These are phyloP conservation scores for Microdon myrmicae DNA, from an alignment of 2,888 invertebrate species.

Conservation along the genomic window DNA sequence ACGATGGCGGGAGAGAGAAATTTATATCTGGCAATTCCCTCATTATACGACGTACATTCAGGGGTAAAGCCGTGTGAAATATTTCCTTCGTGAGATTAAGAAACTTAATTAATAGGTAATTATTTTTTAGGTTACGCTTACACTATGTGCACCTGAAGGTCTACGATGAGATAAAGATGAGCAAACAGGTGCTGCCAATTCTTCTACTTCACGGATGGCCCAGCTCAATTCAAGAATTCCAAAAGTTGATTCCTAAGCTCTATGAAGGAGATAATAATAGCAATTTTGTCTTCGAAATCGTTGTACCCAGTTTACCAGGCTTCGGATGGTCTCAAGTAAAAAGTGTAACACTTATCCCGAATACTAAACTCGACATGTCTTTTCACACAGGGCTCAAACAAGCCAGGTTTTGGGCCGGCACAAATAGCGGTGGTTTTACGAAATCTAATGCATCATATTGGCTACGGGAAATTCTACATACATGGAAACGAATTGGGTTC, in stretches of 20 bases:
- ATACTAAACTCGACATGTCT: neutral
- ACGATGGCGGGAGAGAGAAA: slow-evolving; percentile 75
- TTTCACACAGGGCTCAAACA: slow-evolving; percentile 27
- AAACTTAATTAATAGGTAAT: neutral
- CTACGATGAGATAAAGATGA: slow-evolving; percentile 60
- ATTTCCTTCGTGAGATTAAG: neutral
- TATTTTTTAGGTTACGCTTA: slow-evolving; percentile 67
- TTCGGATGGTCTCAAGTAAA: slow-evolving; percentile 66
- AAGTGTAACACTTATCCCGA: neutral
- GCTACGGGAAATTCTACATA: slow-evolving; percentile 73
- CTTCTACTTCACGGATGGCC: slow-evolving; percentile 89
- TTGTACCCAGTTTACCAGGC: slow-evolving; percentile 69
- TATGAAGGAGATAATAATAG: slow-evolving; percentile 65
- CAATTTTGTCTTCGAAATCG: slow-evolving; percentile 71
- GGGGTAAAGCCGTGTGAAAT: slow-evolving; percentile 64
- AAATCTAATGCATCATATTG: slow-evolving; percentile 76
- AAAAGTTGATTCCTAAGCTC: slow-evolving; percentile 78
- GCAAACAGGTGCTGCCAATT: slow-evolving; percentile 63
- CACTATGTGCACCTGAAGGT: slow-evolving; percentile 78
- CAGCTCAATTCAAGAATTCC: slow-evolving; percentile 86
- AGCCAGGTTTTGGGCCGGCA: slow-evolving; percentile 59
- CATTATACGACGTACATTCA: slow-evolving; percentile 83
- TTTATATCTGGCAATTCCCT: slow-evolving; percentile 77
- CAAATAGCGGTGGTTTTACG: slow-evolving; percentile 71
- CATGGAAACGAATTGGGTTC: slow-evolving; percentile 89